Conservation (phyloP, 2,888 invertebrate species). For the Plebejus argus region DNA sequence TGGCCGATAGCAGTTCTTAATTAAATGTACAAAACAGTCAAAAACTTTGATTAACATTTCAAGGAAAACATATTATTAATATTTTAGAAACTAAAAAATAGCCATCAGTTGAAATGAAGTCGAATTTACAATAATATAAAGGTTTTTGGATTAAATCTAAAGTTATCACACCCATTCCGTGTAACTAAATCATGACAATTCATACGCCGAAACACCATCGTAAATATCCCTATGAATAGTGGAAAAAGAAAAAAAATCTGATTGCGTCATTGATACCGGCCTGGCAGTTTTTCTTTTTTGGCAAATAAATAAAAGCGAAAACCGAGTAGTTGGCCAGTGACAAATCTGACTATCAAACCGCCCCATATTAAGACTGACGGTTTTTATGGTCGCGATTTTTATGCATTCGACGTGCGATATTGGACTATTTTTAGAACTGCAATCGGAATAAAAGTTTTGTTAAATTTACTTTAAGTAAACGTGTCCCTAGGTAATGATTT, state of each 20-base stretch:
- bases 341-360: slow-evolving; percentile 32
- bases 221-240: slow-evolving; percentile 18
- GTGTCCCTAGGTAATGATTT: no score
- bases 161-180: background rate
- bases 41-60: slow-evolving; percentile 1
- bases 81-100: background rate
- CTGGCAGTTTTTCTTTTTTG: slow-evolving; percentile 31
- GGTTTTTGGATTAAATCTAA: background rate
- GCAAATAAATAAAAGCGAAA: slow-evolving; percentile 56
- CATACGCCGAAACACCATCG: slow-evolving; percentile 17
- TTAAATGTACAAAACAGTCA: slow-evolving; percentile 6
- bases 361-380: slow-evolving; percentile 33
- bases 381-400: slow-evolving; percentile 31
- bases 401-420: slow-evolving; percentile 10
- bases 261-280: slow-evolving; percentile 49
- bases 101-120: background rate
- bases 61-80: background rate
- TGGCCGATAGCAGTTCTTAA: slow-evolving; percentile 2
- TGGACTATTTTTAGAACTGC: background rate
- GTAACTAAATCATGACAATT: slow-evolving; percentile 23
- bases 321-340: slow-evolving; percentile 52
- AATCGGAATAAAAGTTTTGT: background rate
- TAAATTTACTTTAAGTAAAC: background rate
- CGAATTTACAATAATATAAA: background rate
- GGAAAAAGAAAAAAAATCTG: slow-evolving; percentile 44